These are phyloP conservation scores for Drosophila anceps DNA, from an alignment of 2,888 invertebrate genomes.

Conservation along the genomic window DNA sequence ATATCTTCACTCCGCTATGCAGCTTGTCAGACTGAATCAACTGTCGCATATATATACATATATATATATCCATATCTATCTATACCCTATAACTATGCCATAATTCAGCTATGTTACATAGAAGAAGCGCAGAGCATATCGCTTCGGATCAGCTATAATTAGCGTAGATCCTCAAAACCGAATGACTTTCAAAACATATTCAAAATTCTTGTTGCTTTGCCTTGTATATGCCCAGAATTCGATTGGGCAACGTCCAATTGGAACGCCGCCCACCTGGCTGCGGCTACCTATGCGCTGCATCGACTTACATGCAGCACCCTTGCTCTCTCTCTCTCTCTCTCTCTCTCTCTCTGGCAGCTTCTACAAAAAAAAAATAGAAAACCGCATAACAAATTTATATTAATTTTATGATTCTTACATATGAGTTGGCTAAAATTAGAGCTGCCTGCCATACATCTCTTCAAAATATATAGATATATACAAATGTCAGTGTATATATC, in stretches of 20 bases:
- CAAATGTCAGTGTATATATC: background rate
- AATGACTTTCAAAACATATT: slow-evolving; percentile 51
- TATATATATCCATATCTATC: background rate
- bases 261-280: slow-evolving; percentile 53
- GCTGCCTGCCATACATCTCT: background rate
- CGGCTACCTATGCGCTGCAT: slow-evolving; percentile 7
- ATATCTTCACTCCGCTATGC: background rate
- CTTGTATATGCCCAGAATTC: slow-evolving; percentile 10
- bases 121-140: background rate
- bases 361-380: background rate
- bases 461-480: background rate
- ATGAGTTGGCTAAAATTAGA: slow-evolving; percentile 45
- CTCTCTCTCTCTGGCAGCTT: background rate
- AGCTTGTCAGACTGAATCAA: background rate
- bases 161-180: slow-evolving; percentile 18
- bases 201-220: slow-evolving; percentile 14
- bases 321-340: background rate
- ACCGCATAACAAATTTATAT: slow-evolving; percentile 56
- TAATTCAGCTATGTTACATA: background rate
- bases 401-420: slow-evolving; percentile 39
- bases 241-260: slow-evolving; percentile 40
- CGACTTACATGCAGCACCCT: slow-evolving; percentile 2
- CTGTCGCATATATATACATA: too few relatives aligned
- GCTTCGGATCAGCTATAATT: slow-evolving; percentile 27
- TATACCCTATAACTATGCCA: background rate